Evolutionary conservation across 2,113 vertebrate species (phyloP), one percentile per base, ranked within the genome.

Genomic region (Calonectris borealis): DNA sequence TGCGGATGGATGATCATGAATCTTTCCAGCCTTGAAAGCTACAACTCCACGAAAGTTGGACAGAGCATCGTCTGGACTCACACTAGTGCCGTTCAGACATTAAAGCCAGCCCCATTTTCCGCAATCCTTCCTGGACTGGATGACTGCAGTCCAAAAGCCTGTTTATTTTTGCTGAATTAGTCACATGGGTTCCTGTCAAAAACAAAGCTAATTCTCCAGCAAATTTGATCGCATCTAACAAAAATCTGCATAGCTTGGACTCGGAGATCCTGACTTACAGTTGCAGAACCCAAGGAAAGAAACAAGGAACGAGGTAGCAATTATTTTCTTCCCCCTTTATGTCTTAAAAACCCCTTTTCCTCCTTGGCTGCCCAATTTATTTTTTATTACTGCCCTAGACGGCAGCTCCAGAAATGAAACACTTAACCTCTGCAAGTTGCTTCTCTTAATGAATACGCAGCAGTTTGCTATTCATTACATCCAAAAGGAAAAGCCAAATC

Each of bases 341-440:
- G 31, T 70, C 88, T 93, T n/a, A 80, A 11, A 62, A 54, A 73
- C 73, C 31, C 38, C 62, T 58, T 83, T 80, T 69, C 82, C 83
- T 95, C 82, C 88, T 94, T 55, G 77, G 84, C 83, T 93, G 83
- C 81, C 90, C 83, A 84, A 96, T 92, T 92, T 93, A 77, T 82
- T 95, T 95, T 92, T 86, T 58, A 64, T 85, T 68, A 84, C 83
- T 87, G 85, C 54, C 89, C 83, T 76, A 49, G 21, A 81, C 0
- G 5, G 89, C 49, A 36, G 90, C 90, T 96, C 83, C 93, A 86
- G 90, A 95, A 96, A 96, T 65, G 91, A 97, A 93, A 92, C 89
- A 91, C 73, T 97, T 96, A 75, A 96, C 96, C 96, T 96, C 95
- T 92, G 85, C 46, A 13, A 96, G 93, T 60, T n/a, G 88, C 90